Percentiles rank a stretch among this genome's conserved stretches.
phyloP scores from a whole-genome alignment of 2,797 vertebrate species.

The Pogonophryne albipinna region DNA sequence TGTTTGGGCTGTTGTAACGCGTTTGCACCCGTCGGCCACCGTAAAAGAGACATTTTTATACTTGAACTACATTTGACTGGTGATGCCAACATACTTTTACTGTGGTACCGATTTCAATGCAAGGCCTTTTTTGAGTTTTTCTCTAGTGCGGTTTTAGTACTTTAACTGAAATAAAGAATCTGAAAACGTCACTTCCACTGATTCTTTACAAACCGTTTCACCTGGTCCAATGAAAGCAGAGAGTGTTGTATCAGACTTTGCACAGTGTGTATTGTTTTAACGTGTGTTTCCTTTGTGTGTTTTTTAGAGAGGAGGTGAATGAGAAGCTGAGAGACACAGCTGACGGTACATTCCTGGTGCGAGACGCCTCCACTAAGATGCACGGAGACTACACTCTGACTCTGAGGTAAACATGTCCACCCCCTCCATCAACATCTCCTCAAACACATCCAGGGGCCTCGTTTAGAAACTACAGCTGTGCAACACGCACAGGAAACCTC shows the following conservation, averaged over 20 bases:
- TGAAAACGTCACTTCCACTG: neutral
- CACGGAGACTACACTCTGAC: slow-evolving; percentile 98
- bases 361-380: slow-evolving; percentile 99
- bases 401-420: slow-evolving; percentile 85
- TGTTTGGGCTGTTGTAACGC: too few species aligned
- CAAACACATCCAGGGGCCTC: neutral
- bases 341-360: slow-evolving; percentile 96
- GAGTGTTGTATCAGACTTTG: too few species aligned
- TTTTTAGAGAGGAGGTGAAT: slow-evolving; percentile 94
- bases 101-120: neutral
- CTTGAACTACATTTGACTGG: too few species aligned
- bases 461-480: too few species aligned
- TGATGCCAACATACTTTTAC: too few species aligned
- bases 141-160: neutral
- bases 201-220: too few species aligned
- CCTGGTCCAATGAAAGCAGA: too few species aligned
- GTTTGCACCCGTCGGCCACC: too few species aligned
- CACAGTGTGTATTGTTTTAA: too few species aligned
- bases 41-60: too few species aligned
- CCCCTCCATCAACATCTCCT: neutral
- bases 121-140: neutral
- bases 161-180: neutral
- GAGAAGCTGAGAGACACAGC: slow-evolving; percentile 98
- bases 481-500: too few species aligned
- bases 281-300: neutral